A percentile compares a stretch with the other conserved stretches of the same genome.
phyloP scores from a whole-genome alignment of 1,140 invertebrate species.

The Aphis gossypii region DNA sequence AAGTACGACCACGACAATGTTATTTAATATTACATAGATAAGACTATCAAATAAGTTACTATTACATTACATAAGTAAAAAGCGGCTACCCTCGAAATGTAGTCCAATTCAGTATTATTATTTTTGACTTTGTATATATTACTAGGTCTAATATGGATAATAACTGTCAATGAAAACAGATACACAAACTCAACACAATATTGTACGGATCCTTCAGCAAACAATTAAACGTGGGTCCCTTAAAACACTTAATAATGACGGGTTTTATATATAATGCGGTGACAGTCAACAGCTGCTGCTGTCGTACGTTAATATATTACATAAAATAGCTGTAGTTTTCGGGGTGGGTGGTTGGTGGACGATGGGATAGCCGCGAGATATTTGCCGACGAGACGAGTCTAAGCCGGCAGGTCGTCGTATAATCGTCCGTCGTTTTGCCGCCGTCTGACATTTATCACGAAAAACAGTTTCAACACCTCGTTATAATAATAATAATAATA shows the following conservation, averaged over 20 bases:
- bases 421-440: neutral
- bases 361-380: neutral
- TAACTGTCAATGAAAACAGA: constrained; percentile 29
- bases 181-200: constrained; percentile 12
- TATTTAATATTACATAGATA: neutral
- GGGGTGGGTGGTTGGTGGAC: neutral
- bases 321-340: neutral
- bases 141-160: neutral
- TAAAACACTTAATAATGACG: constrained; percentile 48
- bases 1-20: neutral
- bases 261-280: constrained; percentile 16
- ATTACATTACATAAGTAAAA: neutral
- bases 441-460: constrained; percentile 13
- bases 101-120: neutral
- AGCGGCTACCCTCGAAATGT: neutral
- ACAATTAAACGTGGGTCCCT: constrained; percentile 28
- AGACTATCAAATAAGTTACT: no score
- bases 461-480: constrained; percentile 48
- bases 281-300: constrained; percentile 51
- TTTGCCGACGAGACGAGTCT: neutral
- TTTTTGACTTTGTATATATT: neutral
- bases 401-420: neutral
- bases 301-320: neutral
- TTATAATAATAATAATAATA: neutral
- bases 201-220: constrained; percentile 49